phyloP scores from a whole-genome alignment of 2,888 invertebrate species.

The Camponotus fellah region DNA sequence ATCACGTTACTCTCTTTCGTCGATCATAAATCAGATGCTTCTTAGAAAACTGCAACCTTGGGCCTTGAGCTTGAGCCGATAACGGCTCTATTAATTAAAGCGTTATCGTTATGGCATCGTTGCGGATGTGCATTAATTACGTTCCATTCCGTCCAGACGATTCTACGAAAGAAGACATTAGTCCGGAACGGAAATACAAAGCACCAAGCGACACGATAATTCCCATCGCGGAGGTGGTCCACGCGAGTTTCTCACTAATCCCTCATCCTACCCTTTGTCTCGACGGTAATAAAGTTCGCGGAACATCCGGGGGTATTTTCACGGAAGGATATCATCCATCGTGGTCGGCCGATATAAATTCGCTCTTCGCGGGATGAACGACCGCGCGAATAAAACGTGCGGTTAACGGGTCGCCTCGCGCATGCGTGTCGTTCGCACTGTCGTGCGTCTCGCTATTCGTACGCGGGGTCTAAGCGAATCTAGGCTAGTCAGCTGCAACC shows the following conservation, averaged over 20 bases:
- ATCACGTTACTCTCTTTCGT: slow-evolving; percentile 14
- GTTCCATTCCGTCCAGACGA: not conserved
- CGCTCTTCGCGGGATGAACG: slow-evolving; percentile 56
- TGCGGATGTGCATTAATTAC: slow-evolving; percentile 31
- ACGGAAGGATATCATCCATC: slow-evolving; percentile 20
- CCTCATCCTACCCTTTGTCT: not conserved
- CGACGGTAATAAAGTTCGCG: slow-evolving; percentile 18
- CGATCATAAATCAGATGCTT: slow-evolving; percentile 5
- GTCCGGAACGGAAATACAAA: slow-evolving; percentile 19
- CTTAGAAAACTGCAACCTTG: slow-evolving; percentile 28
- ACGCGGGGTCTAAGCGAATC: slow-evolving; percentile 68
- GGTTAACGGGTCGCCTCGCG: slow-evolving; percentile 71
- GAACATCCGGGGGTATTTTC: slow-evolving; percentile 21
- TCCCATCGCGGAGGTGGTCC: not conserved
- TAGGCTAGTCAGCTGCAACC: slow-evolving; percentile 78
- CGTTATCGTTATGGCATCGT: slow-evolving; percentile 34
- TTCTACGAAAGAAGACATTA: slow-evolving; percentile 53
- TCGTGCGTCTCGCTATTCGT: slow-evolving; percentile 55
- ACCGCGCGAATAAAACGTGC: slow-evolving; percentile 61
- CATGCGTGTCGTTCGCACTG: slow-evolving; percentile 70
- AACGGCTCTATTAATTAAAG: slow-evolving; percentile 19
- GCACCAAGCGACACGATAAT: slow-evolving; percentile 28
- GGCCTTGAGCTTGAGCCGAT: not conserved
- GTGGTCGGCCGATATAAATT: slow-evolving; percentile 24
- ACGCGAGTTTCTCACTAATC: slow-evolving; percentile 9